Conservation (phyloP, 1,140 invertebrate species). For the Teleopsis dalmanni region DNA sequence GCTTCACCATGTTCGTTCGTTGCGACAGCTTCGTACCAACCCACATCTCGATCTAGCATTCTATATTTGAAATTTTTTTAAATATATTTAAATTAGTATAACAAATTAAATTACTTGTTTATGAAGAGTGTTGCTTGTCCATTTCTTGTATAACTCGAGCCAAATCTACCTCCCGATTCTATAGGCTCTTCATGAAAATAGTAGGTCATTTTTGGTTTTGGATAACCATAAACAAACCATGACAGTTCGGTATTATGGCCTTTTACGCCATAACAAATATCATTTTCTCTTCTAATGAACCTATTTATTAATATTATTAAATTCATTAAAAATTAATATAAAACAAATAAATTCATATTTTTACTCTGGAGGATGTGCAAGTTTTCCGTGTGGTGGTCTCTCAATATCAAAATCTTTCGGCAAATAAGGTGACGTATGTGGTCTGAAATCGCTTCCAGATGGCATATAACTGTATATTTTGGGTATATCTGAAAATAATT, state of each 20-base stretch:
- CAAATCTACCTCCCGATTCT: constrained; percentile 71
- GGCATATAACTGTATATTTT: constrained; percentile 72
- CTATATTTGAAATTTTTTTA: constrained; percentile 38
- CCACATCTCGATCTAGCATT: constrained; percentile 85
- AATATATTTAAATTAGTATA: not conserved
- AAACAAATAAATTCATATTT: constrained; percentile 1
- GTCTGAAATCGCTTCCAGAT: constrained; percentile 75
- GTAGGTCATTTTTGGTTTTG: constrained; percentile 82
- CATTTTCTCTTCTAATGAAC: constrained; percentile 77
- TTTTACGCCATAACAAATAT: constrained; percentile 80
- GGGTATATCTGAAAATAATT: constrained; percentile 70
- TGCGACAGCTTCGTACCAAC: constrained; percentile 86
- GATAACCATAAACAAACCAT: constrained; percentile 91
- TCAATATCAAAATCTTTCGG: constrained; percentile 86
- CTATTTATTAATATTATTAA: constrained; percentile 22
- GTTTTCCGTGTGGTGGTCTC: constrained; percentile 71
- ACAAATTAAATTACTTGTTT: constrained; percentile 57
- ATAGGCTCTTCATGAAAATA: constrained; percentile 77
- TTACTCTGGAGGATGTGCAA: constrained; percentile 64
- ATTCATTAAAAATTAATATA: not conserved
- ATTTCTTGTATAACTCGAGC: constrained; percentile 79
- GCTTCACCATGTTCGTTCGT: constrained; percentile 88
- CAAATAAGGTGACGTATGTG: constrained; percentile 81
- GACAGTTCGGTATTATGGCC: constrained; percentile 78
- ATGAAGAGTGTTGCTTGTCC: constrained; percentile 81